These are phyloP conservation scores for Meles meles DNA, from an alignment of 2,113 vertebrate species.

Conservation along the genomic window DNA sequence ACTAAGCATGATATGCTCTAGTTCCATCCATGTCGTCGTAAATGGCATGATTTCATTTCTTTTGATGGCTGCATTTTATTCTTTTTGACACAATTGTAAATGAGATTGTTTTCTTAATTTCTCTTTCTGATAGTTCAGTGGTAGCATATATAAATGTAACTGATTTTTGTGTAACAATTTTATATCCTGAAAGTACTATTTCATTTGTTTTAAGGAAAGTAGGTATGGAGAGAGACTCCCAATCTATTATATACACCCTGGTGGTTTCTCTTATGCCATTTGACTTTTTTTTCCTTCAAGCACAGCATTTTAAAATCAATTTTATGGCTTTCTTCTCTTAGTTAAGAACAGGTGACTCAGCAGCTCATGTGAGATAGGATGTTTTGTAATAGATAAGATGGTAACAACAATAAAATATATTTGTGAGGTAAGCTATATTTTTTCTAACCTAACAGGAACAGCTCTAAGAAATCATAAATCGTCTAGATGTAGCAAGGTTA, in stretches of 20 bases:
- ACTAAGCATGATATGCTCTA: no score
- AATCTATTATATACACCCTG: neutral
- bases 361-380: constrained; percentile 61
- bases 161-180: neutral
- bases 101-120: neutral
- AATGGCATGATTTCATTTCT: no score
- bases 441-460: constrained; percentile 50
- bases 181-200: neutral
- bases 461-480: constrained; percentile 70
- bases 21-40: no score
- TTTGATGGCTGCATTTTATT: no score
- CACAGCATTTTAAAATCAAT: constrained; percentile 59
- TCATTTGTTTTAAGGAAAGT: neutral
- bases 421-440: constrained; percentile 65
- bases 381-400: constrained; percentile 65
- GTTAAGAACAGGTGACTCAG: constrained; percentile 72
- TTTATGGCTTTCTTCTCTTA: constrained; percentile 67
- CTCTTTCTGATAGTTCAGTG: neutral
- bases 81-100: neutral
- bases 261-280: constrained; percentile 30
- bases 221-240: neutral
- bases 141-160: neutral
- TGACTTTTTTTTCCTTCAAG: neutral
- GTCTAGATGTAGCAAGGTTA: constrained; percentile 57
- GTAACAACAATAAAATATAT: constrained; percentile 68